Conservation (phyloP, 2,888 invertebrate genomes). For the Sicus ferrugineus region DNA sequence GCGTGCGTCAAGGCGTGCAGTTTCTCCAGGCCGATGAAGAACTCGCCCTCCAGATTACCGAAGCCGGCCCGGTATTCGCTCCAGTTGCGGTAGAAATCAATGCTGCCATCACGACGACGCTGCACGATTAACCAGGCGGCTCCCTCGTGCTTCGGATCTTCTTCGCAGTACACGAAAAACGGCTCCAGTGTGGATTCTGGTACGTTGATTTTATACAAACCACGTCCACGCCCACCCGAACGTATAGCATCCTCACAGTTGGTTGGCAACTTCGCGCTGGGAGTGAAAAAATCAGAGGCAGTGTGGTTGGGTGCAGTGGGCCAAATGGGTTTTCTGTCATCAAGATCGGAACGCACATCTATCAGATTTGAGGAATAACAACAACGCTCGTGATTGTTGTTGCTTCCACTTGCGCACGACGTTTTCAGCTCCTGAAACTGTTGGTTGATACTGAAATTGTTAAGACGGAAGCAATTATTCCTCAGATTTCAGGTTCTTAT, state of each 20-base stretch:
- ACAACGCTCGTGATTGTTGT: slow-evolving; percentile 22
- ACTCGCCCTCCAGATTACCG: slow-evolving; percentile 72
- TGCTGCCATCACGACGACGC: slow-evolving; percentile 70
- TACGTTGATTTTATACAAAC: not conserved
- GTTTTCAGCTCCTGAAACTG: not conserved
- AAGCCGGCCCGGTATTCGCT: slow-evolving; percentile 72
- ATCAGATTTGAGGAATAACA: not conserved
- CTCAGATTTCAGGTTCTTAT: no score
- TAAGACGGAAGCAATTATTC: not conserved
- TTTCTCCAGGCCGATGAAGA: slow-evolving; percentile 73
- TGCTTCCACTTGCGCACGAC: slow-evolving; percentile 15
- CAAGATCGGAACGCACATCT: not conserved
- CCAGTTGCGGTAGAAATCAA: slow-evolving; percentile 63
- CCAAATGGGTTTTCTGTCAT: not conserved
- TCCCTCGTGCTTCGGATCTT: slow-evolving; percentile 69
- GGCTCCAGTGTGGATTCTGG: slow-evolving; percentile 55
- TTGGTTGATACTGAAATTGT: not conserved
- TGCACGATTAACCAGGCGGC: slow-evolving; percentile 71
- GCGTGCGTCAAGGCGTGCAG: slow-evolving; percentile 63
- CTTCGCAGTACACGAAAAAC: slow-evolving; percentile 68
- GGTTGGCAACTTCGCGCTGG: not conserved
- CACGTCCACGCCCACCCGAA: not conserved
- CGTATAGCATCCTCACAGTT: slow-evolving; percentile 32
- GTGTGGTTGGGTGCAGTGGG: slow-evolving; percentile 21
- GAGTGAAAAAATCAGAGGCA: no score